Evolutionary conservation across 2,113 vertebrate genomes (phyloP).

Genomic region (Anser brachyrhynchus): DNA sequence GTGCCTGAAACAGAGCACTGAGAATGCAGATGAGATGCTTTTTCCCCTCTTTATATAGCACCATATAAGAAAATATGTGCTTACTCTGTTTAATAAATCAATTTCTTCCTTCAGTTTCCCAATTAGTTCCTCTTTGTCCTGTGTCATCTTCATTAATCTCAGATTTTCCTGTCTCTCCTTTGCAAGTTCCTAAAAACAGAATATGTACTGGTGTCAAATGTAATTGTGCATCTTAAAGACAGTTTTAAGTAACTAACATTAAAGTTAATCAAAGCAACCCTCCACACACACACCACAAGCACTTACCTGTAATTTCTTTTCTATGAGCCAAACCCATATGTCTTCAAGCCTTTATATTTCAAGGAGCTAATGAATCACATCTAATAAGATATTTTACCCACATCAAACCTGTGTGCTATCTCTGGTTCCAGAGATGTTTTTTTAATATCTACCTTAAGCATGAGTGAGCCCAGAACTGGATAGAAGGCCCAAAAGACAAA

Average conservation of each 20-base stretch:
- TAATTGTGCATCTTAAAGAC: background rate
- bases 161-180: constrained; percentile 89
- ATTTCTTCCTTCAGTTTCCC: constrained; percentile 95
- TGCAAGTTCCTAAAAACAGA: constrained; percentile 83
- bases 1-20: background rate
- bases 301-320: background rate
- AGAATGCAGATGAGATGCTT: background rate
- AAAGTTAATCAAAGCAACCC: background rate
- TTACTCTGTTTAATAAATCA: constrained; percentile 95
- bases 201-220: background rate
- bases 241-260: background rate
- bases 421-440: background rate
- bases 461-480: background rate
- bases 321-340: background rate
- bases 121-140: constrained; percentile 95
- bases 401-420: background rate
- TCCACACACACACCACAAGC: background rate
- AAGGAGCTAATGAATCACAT: background rate
- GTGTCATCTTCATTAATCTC: constrained; percentile 83
- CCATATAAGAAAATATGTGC: constrained; percentile 42
- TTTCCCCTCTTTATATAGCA: background rate
- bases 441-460: background rate
- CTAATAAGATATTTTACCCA: background rate
- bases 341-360: background rate
- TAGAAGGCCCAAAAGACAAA: background rate